Percentiles rank a stretch among this genome's conserved stretches.
Conservation (phyloP, 1,140 invertebrate species). For the Heliconius hermathena region DNA sequence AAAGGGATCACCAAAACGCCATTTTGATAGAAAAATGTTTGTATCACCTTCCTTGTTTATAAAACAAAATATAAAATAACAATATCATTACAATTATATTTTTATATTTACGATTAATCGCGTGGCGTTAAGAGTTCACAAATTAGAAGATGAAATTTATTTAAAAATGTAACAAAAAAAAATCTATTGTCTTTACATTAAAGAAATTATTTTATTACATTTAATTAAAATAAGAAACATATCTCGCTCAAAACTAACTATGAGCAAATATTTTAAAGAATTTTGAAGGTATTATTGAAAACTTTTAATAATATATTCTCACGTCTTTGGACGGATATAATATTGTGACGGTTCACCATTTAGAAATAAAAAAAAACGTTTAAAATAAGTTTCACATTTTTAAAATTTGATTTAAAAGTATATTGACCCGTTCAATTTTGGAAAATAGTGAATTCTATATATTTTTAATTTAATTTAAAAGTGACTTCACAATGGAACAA, state of each 20-base stretch:
- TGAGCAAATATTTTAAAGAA: background rate
- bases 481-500: background rate
- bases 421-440: no score
- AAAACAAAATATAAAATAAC: background rate
- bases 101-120: no score
- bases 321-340: conserved; percentile 11
- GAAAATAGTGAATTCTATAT: no score
- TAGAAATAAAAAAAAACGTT: background rate
- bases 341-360: background rate
- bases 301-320: background rate
- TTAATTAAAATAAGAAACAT: background rate
- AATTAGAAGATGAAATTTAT: no score
- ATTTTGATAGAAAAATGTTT: conserved; percentile 59
- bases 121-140: no score
- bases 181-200: no score
- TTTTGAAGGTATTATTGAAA: background rate
- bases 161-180: no score
- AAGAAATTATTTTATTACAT: no score
- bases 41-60: conserved; percentile 51
- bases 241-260: background rate
- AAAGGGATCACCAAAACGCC: conserved; percentile 55
- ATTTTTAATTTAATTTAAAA: no score
- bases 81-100: no score
- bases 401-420: no score
- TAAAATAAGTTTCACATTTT: no score